Conservation (phyloP, 2,888 invertebrate species). For the Drosophila percnosoma region DNA sequence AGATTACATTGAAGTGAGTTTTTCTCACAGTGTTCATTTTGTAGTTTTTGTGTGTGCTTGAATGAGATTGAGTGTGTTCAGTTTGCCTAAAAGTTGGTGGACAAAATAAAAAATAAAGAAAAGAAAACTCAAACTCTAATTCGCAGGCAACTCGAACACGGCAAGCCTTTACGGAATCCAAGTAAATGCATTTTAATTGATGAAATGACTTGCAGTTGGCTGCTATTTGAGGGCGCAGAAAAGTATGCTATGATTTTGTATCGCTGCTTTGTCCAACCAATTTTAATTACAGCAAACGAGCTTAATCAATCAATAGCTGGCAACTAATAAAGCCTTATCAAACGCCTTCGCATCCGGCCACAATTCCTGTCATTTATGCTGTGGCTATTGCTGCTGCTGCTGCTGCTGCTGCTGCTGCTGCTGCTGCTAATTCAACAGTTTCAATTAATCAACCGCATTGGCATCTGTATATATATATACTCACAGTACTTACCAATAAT, state of each 20-base stretch:
- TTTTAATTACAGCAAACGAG: constrained; percentile 45
- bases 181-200: constrained; percentile 66
- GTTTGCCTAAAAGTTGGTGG: constrained; percentile 21
- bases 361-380: constrained; percentile 12
- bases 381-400: neutral
- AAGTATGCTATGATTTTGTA: neutral
- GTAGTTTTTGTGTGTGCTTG: constrained; percentile 1
- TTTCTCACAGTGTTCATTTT: neutral
- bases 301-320: constrained; percentile 39
- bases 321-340: constrained; percentile 38
- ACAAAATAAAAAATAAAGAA: constrained; percentile 11
- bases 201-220: neutral
- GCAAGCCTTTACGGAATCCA: constrained; percentile 59
- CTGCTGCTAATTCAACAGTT: neutral
- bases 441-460: constrained; percentile 38
- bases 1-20: neutral
- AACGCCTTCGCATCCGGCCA: constrained; percentile 17
- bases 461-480: neutral
- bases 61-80: neutral
- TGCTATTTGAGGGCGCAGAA: neutral
- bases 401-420: neutral
- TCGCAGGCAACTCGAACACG: constrained; percentile 22
- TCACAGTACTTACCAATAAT: constrained; percentile 31
- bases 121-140: constrained; percentile 16
- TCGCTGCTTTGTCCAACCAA: constrained; percentile 1